These are phyloP conservation scores for Melopsittacus undulatus DNA, from an alignment of 2,797 vertebrate species.

Conservation along the genomic window DNA sequence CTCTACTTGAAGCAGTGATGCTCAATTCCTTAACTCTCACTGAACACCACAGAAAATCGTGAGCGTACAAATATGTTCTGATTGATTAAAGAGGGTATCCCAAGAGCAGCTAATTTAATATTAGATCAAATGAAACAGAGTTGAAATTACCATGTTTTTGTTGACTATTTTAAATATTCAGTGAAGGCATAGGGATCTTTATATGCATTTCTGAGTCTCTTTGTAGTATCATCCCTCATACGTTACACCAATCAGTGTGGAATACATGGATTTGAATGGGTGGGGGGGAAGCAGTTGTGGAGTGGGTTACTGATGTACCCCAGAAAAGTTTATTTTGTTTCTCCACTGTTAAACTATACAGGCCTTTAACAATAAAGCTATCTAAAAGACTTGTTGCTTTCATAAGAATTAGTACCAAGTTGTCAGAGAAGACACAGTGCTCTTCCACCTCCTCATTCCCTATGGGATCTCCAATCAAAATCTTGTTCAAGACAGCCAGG, in stretches of 20 bases:
- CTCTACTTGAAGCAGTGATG: slow-evolving; percentile 33
- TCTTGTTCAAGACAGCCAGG: not conserved
- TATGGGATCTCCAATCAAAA: not conserved
- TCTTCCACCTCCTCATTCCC: not conserved
- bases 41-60: slow-evolving; percentile 37
- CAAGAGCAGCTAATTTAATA: slow-evolving; percentile 67
- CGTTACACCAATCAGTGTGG: slow-evolving; percentile 28
- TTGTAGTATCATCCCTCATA: slow-evolving; percentile 62
- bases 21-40: slow-evolving; percentile 52
- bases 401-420: not conserved
- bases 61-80: slow-evolving; percentile 43
- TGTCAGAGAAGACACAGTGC: not conserved
- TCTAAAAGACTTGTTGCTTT: not conserved
- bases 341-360: not conserved
- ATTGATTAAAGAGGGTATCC: slow-evolving; percentile 48
- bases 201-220: slow-evolving; percentile 60
- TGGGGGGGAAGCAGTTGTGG: not conserved
- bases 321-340: slow-evolving; percentile 35
- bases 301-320: slow-evolving; percentile 34
- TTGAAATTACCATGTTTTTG: slow-evolving; percentile 69
- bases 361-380: slow-evolving; percentile 9
- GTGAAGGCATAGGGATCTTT: slow-evolving; percentile 50
- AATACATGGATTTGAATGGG: slow-evolving; percentile 53
- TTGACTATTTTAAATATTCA: slow-evolving; percentile 70
- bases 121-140: slow-evolving; percentile 66